Evolutionary conservation across 1,140 invertebrate genomes (phyloP), one percentile per base, ranked within the genome.

Genomic region (Drosophila arawakana): DNA sequence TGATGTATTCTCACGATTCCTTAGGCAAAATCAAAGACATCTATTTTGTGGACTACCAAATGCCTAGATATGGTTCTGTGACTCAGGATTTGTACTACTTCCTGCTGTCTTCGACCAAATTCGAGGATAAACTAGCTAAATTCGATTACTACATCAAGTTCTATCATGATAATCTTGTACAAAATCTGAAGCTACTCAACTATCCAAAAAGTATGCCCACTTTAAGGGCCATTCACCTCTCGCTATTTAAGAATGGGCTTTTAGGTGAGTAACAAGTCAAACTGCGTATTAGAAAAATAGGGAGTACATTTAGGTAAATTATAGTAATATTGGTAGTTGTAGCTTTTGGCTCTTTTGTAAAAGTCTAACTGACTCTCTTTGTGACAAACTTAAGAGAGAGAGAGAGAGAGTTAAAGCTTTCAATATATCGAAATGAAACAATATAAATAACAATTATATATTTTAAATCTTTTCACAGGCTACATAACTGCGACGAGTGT

Each of bases 1-100:
- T 95, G 85, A 85, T 96, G 75, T 95, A 95, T 80, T 93, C 93
- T 18, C 95, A 95, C 72, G 91, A 94, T 69, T 78, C 71, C 0
- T 75, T 57, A 21, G 92, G 92, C 1, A 93, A 94, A 73, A 77
- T 91, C 11, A 85, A 85, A 35, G 83, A 91, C 25, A 79, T 80
- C 0, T 80, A 76, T 41, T 57, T 91, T n/a, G 66, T 91, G 0
- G 90, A 91, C 35, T 89, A 73, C 44, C 90, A 91, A 44, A 18
- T 90, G 10, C 52, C 86, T 1, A 82, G 63, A 41, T 91, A 79
- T 67, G 90, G 86, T 10, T 21, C 73, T 10, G 79, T 81, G 0
- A 75, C 84, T 0, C 76, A 84, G 35, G 90, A 91, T 65, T 62
- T 91, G 34, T 50, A 70, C 3, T 91, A 91, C 35, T 80, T 90